Base-by-base conservation (phyloP, 2,888 invertebrate genomes). In the Euplagia quadripunctaria region DNA sequence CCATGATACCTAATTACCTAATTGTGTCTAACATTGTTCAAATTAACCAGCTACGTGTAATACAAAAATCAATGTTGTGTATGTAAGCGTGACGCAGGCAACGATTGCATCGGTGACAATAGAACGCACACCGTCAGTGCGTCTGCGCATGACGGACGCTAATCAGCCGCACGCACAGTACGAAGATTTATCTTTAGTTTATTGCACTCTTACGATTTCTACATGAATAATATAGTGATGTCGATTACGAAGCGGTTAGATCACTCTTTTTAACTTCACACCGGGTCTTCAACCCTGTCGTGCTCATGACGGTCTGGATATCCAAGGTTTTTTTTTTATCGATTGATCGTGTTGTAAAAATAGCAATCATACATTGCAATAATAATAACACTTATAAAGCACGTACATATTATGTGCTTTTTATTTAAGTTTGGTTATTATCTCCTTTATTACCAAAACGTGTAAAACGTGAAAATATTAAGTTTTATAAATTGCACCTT, bases 121-220 rank as follows among this genome's bases (percentile, higher is more conserved):
- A 80, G 74, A 82, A 80, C 69, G 76, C 63, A 67, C 71, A 75
- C 14, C 70, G 42, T 46, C 65, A 20, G 31, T 73, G 70, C 73
- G 73, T 58, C 16, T 52, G 58, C 63, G 75, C 75, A 71, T 75
- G 72, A 75, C 63, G 71, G 69, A 73, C 72, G 76, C 74, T 79
- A 78, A 81, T 79, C 76, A 78, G 61, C n/a, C 79, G 74, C 80
- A 80, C 77, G 77, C 77, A 77, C 83, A 66, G 77, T 81, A 81
- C 78, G 75, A 76, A 72, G 78, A 76, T 79, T 76, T 70, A 68
- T 73, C 71, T 65, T 73, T 70, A 76, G 83, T 80, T 80, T 85
- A 71, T 81, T 85, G 80, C 67, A 73, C 79, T 78, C 67, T 20
- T 51, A 52, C 49, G 68, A 73, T 77, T 80, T 78, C 83, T 77